phyloP scores from a whole-genome alignment of 2,888 invertebrate species.

The Ligdia adustata region DNA sequence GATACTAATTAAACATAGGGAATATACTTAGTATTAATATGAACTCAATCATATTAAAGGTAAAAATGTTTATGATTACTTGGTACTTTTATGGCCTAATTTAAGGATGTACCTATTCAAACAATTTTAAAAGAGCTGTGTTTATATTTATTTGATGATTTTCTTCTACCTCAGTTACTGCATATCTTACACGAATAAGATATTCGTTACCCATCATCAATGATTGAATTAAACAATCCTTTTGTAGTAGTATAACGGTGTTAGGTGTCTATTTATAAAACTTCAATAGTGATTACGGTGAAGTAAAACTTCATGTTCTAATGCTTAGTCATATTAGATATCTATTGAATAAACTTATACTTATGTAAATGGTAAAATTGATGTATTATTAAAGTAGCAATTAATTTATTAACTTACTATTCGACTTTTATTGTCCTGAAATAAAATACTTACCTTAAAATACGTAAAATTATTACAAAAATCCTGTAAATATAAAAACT shows the following conservation, averaged over 20 bases:
- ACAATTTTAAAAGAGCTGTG: no score
- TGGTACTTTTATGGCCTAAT: conserved; percentile 58
- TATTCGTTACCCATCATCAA: neutral
- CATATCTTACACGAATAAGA: conserved; percentile 47
- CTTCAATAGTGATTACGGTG: conserved; percentile 51
- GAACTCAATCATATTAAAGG: conserved; percentile 38
- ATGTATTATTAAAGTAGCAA: conserved; percentile 74
- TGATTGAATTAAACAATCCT: conserved; percentile 15
- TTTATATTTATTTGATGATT: conserved; percentile 16
- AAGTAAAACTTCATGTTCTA: conserved; percentile 72
- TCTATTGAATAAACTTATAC: conserved; percentile 40
- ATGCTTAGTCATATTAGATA: conserved; percentile 23
- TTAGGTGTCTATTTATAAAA: conserved; percentile 42
- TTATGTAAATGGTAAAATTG: conserved; percentile 74
- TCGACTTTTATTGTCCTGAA: conserved; percentile 48
- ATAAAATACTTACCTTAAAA: neutral
- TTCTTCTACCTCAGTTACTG: conserved; percentile 56
- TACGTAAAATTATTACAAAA: no score
- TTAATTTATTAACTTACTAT: conserved; percentile 57
- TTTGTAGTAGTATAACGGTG: conserved; percentile 36
- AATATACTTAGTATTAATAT: conserved; percentile 49
- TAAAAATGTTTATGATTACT: conserved; percentile 39
- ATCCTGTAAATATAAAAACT: no score
- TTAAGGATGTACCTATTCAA: conserved; percentile 22
- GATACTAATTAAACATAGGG: conserved; percentile 61